phyloP scores from a whole-genome alignment of 2,888 invertebrate species.

The Tetrapedia diversipes region DNA sequence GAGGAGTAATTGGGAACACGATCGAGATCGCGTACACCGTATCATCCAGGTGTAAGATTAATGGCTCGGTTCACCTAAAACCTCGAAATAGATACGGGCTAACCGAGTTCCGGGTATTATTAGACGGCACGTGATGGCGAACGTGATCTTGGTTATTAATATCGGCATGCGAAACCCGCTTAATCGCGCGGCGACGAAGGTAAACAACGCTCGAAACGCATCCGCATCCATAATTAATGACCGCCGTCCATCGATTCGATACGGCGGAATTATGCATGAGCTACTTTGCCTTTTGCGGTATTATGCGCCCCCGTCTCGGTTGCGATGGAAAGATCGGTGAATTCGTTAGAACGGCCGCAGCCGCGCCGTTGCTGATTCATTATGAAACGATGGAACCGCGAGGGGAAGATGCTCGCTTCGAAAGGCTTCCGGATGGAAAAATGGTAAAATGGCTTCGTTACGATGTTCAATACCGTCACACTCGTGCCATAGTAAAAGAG shows the following conservation, averaged over 20 bases:
- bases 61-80: not conserved
- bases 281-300: slow-evolving; percentile 32
- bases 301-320: too few relatives aligned
- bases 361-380: not conserved
- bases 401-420: not conserved
- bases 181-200: slow-evolving; percentile 43
- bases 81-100: not conserved
- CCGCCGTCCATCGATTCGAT: slow-evolving; percentile 7
- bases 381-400: not conserved
- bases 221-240: slow-evolving; percentile 55
- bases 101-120: slow-evolving; percentile 30
- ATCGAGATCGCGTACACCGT: not conserved
- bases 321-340: not conserved
- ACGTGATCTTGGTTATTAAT: slow-evolving; percentile 60
- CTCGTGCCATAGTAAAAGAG: too few relatives aligned
- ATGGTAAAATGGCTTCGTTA: not conserved
- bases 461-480: not conserved
- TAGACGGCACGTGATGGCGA: slow-evolving; percentile 53
- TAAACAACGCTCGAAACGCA: slow-evolving; percentile 56
- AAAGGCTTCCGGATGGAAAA: not conserved
- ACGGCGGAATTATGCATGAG: slow-evolving; percentile 41
- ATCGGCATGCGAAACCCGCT: slow-evolving; percentile 46
- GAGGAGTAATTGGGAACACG: too few relatives aligned
- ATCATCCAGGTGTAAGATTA: not conserved
- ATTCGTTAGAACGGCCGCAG: slow-evolving; percentile 1